Conservation (phyloP, 1,140 invertebrate genomes). For the Phocides pigmalion region DNA sequence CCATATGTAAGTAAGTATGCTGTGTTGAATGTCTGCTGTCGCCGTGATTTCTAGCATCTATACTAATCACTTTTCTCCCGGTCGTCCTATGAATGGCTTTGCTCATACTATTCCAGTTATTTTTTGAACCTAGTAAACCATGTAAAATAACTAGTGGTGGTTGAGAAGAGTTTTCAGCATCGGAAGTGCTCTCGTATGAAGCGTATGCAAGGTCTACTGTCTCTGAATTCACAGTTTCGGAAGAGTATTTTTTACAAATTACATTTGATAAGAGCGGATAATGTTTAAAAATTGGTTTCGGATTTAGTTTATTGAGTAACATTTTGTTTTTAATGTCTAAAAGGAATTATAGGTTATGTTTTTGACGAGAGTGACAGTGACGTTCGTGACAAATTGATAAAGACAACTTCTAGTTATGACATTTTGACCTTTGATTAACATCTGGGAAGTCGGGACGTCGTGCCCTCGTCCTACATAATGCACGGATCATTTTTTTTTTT, state of each 20-base stretch:
- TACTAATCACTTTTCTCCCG: conserved; percentile 89
- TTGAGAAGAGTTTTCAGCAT: conserved; percentile 45
- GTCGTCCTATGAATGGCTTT: conserved; percentile 89
- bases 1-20: conserved; percentile 90
- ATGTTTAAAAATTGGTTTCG: conserved; percentile 40
- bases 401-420: too few species aligned
- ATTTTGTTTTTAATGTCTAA: conserved; percentile 49
- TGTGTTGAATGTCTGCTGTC: conserved; percentile 92
- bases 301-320: conserved; percentile 51
- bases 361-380: conserved; percentile 5
- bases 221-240: conserved; percentile 56
- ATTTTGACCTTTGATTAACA: neutral
- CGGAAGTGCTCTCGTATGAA: conserved; percentile 70
- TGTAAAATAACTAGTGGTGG: conserved; percentile 94
- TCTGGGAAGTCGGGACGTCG: too few species aligned
- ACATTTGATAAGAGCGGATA: conserved; percentile 19
- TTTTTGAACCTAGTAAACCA: conserved; percentile 93
- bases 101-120: conserved; percentile 93
- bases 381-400: neutral
- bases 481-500: too few species aligned
- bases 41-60: conserved; percentile 97
- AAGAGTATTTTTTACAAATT: conserved; percentile 20
- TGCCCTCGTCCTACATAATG: too few species aligned
- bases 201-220: conserved; percentile 77
- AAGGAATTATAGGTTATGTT: conserved; percentile 15